Evolutionary conservation across 2,888 invertebrate genomes (phyloP), one percentile per base, ranked within the genome.

Genomic region (Laspeyria flexula): DNA sequence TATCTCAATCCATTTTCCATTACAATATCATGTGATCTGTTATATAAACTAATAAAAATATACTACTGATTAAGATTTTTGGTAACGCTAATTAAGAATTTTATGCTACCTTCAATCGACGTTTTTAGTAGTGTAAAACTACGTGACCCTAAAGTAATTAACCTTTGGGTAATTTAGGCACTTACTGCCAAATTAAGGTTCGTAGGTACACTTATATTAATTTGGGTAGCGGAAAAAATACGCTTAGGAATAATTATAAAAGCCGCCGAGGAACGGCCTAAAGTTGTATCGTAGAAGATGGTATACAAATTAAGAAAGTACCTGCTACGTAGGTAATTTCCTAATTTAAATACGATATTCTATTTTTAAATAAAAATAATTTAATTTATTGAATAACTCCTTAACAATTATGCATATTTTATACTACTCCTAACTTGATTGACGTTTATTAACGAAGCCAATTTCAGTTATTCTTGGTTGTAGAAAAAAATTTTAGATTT

Each of bases 61-160:
- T 18, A 34, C 15, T 11, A 11, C 30, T 33, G 33, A 33, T 30
- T 30, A 30, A 11, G 11, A 0, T 30, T 30, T 11, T 30, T 30
- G 6, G 3, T 30, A 30, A n/a, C 6, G 11, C 25, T 30, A 13
- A 42, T 33, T 15, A 25, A 33, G 15, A 25, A 16, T 33, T 42
- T 31, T 11, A n/a, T 16, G 5, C 16, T 11, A 18, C 34, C 5
- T 11, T 35, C 12, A 30, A 23, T 38, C 31, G 4, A 18, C 42
- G 46, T 34, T 42, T 41, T 12, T 31, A 23, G 25, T 43, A 46
- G 23, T 12, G 16, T 23, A 33, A 40, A 51, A 45, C 48, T 43
- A 54, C 44, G 25, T 45, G 49, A 43, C 15, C 40, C 46, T 16
- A 16, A 23, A 44, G 35, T 49, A 49, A 65, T 55, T 49, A 65